Percentiles rank a stretch among this genome's conserved stretches.
Conservation (phyloP, 2,888 invertebrate genomes). For the Dryococelus australis region DNA sequence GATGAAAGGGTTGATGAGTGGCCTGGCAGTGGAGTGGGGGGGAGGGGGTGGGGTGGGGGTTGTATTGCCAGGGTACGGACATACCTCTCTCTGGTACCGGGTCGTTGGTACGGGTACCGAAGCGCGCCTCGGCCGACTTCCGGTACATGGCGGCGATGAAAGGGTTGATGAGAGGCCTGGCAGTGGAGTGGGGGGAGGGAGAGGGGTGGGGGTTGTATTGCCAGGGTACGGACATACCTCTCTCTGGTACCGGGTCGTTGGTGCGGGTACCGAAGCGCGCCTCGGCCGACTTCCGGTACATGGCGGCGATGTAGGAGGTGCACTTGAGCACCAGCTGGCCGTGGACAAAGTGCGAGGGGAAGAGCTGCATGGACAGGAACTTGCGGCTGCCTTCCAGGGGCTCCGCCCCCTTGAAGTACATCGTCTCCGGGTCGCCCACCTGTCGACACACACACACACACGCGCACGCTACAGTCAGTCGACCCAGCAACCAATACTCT, state of each 20-base stretch:
- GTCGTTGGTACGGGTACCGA: constrained; percentile 75
- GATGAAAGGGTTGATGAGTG: constrained; percentile 54
- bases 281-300: constrained; percentile 74
- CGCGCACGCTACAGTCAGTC: not conserved
- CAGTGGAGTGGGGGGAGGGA: not conserved
- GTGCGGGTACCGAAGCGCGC: constrained; percentile 72
- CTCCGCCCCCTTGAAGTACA: constrained; percentile 42
- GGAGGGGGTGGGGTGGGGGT: not conserved
- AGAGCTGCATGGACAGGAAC: constrained; percentile 65
- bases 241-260: constrained; percentile 79
- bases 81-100: constrained; percentile 82
- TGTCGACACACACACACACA: constrained; percentile 41
- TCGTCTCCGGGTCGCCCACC: constrained; percentile 53
- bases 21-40: not conserved
- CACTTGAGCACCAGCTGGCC: constrained; percentile 76
- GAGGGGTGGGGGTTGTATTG: not conserved
- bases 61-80: constrained; percentile 47
- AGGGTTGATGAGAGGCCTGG: not conserved
- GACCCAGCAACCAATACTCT: too few species aligned
- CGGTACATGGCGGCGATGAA: constrained; percentile 68
- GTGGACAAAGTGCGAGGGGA: constrained; percentile 65
- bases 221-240: constrained; percentile 65
- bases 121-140: constrained; percentile 70
- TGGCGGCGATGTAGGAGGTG: constrained; percentile 71
- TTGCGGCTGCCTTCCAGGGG: constrained; percentile 65